Evolutionary conservation across 1,140 invertebrate species (phyloP).

Genomic region (Sarcophaga bullata): DNA sequence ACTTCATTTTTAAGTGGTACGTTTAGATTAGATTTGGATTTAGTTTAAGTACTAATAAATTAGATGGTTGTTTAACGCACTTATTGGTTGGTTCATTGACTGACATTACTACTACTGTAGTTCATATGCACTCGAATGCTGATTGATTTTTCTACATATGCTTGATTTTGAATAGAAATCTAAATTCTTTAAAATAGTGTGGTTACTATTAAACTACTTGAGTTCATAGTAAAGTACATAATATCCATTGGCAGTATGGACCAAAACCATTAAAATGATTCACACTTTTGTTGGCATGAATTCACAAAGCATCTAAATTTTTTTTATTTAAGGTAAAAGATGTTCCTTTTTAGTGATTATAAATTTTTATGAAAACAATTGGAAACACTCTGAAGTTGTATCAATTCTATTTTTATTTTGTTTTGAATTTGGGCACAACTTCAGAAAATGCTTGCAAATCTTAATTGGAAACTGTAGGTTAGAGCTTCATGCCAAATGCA

Average conservation of each 20-base stretch:
- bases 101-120: not conserved
- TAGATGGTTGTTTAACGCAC: too few species aligned
- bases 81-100: too few species aligned
- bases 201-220: constrained; percentile 41
- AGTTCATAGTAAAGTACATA: constrained; percentile 67
- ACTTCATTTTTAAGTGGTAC: too few species aligned
- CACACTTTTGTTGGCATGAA: constrained; percentile 45
- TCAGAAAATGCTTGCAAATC: constrained; percentile 17
- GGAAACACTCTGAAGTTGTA: constrained; percentile 9
- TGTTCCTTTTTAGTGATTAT: constrained; percentile 1
- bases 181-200: not conserved
- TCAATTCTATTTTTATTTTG: constrained; percentile 55
- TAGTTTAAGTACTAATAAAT: too few species aligned
- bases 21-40: too few species aligned
- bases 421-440: constrained; percentile 48
- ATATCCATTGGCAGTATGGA: constrained; percentile 65
- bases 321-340: not conserved
- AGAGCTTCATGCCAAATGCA: constrained; percentile 54
- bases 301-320: not conserved
- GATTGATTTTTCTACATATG: constrained; percentile 1
- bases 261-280: constrained; percentile 66
- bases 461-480: not conserved
- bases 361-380: not conserved
- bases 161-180: not conserved
- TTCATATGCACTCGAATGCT: not conserved